These are phyloP conservation scores for Rhyacophila evoluta DNA, from an alignment of 2,888 invertebrate species.

Conservation along the genomic window DNA sequence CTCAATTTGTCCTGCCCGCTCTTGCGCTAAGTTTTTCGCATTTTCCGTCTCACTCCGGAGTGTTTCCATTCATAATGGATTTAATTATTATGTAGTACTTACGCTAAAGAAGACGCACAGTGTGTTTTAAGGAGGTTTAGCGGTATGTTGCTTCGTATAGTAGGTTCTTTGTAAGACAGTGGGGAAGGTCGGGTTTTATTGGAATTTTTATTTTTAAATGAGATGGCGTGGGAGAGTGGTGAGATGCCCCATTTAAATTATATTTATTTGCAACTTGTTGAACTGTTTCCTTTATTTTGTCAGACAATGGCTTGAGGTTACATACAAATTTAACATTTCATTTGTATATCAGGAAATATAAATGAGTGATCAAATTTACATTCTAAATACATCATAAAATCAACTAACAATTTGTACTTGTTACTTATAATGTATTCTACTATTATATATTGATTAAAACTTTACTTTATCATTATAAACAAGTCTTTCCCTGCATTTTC, in stretches of 20 bases:
- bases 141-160: neutral
- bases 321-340: too few species aligned
- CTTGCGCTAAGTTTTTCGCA: slow-evolving; percentile 26
- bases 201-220: slow-evolving; percentile 40
- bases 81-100: slow-evolving; percentile 54
- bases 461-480: too few species aligned
- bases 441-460: too few species aligned
- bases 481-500: too few species aligned
- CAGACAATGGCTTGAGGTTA: neutral
- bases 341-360: too few species aligned
- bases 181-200: slow-evolving; percentile 46
- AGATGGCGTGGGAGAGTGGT: slow-evolving; percentile 7
- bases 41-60: slow-evolving; percentile 20
- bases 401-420: too few species aligned
- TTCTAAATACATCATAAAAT: too few species aligned
- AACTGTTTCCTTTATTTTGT: neutral
- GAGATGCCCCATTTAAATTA: slow-evolving; percentile 36
- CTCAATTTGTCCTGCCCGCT: slow-evolving; percentile 42
- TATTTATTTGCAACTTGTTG: slow-evolving; percentile 49
- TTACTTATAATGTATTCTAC: too few species aligned
- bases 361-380: too few species aligned
- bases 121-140: slow-evolving; percentile 33
- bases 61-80: slow-evolving; percentile 54
- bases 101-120: slow-evolving; percentile 27
- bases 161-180: slow-evolving; percentile 30